Evolutionary conservation across 2,797 vertebrate species (phyloP).

Genomic region (Amblyraja radiata): DNA sequence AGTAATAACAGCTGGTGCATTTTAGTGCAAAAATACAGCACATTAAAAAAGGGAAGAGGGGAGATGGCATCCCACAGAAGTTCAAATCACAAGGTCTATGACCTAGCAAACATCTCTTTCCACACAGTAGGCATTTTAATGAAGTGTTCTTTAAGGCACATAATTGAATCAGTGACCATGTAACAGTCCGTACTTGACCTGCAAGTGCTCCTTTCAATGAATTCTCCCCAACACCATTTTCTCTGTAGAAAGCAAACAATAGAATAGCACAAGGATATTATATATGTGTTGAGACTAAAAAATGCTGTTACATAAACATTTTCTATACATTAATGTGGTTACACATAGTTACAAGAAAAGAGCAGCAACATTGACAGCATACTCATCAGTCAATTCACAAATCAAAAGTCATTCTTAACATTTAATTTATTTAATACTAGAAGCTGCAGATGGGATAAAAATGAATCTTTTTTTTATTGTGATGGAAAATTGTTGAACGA

Average conservation of each 20-base stretch:
- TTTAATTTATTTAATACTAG: background rate
- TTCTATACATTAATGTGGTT: conserved; percentile 16
- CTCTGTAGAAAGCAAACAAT: background rate
- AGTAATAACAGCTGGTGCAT: background rate
- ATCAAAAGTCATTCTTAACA: background rate
- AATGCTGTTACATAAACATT: background rate
- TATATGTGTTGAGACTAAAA: background rate
- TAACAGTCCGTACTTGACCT: background rate
- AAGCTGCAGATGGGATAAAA: background rate
- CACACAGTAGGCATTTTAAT: background rate
- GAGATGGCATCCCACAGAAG: background rate
- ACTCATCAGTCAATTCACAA: background rate
- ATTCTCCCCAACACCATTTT: no score
- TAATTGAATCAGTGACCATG: background rate
- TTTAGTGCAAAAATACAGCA: background rate
- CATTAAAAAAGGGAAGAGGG: background rate
- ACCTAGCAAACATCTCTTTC: background rate
- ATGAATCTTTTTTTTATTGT: background rate
- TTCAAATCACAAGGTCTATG: background rate
- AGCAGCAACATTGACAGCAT: background rate
- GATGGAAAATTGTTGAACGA: background rate
- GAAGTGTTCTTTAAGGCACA: background rate
- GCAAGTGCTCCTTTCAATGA: background rate
- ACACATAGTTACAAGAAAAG: background rate
- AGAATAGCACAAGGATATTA: background rate